phyloP scores from a whole-genome alignment of 2,888 invertebrate genomes.

The Drosophila testacea region DNA sequence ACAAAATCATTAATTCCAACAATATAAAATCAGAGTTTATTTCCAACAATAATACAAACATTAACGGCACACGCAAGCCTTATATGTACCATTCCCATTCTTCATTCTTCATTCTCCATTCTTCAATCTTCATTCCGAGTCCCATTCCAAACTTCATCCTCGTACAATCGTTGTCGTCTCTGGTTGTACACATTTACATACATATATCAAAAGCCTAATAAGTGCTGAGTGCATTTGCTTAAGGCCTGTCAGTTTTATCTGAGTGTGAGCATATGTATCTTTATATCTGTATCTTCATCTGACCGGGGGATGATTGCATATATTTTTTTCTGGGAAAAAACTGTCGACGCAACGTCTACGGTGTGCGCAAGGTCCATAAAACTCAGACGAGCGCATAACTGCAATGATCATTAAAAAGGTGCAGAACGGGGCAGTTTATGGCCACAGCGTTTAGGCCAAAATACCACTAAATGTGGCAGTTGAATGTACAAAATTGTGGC shows the following conservation, averaged over 20 bases:
- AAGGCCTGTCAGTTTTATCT: constrained; percentile 18
- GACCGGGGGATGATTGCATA: constrained; percentile 49
- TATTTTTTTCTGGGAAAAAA: constrained; percentile 80
- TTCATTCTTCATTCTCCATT: neutral
- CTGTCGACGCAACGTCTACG: constrained; percentile 83
- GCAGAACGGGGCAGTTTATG: constrained; percentile 66
- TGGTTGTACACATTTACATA: constrained; percentile 8
- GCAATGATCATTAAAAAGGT: constrained; percentile 71
- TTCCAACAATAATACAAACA: constrained; percentile 78
- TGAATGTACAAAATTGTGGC: constrained; percentile 8
- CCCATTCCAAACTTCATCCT: too few relatives aligned
- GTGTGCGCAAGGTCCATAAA: constrained; percentile 63
- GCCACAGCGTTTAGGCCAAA: constrained; percentile 52
- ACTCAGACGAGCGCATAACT: constrained; percentile 71
- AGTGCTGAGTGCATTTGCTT: constrained; percentile 57
- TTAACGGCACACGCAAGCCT: constrained; percentile 19
- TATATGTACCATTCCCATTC: constrained; percentile 1
- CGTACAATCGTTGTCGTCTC: constrained; percentile 35
- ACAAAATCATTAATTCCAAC: constrained; percentile 78
- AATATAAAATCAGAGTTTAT: constrained; percentile 81
- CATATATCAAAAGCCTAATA: constrained; percentile 72
- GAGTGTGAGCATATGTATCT: constrained; percentile 27
- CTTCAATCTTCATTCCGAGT: neutral
- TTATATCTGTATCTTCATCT: constrained; percentile 29
- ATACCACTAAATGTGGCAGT: constrained; percentile 12